Percentiles rank a stretch among this genome's conserved stretches.
Evolutionary conservation across 2,797 vertebrate species (phyloP).

Genomic region (Parauchenoglanis ngamensis): DNA sequence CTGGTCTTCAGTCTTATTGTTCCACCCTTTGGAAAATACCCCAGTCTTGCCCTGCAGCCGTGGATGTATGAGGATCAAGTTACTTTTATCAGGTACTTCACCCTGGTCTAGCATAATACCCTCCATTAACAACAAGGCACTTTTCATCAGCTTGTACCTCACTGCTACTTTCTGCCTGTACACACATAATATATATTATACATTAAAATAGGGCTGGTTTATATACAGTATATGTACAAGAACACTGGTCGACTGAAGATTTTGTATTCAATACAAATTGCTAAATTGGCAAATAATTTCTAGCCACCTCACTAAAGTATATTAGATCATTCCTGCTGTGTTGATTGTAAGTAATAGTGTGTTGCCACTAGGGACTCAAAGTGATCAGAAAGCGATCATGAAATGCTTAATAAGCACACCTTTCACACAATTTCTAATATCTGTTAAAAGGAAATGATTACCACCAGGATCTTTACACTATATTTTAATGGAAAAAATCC

Average conservation of each 20-base stretch:
- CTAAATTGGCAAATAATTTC: not conserved
- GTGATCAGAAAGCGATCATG: not conserved
- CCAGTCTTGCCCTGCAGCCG: slow-evolving; percentile 88
- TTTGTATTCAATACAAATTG: not conserved
- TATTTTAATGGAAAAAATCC: not conserved
- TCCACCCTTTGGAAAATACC: slow-evolving; percentile 97
- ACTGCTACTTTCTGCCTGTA: not conserved
- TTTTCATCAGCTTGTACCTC: not conserved
- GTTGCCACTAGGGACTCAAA: not conserved
- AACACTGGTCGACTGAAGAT: not conserved
- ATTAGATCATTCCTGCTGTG: not conserved
- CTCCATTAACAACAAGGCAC: not conserved
- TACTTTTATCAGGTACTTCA: slow-evolving; percentile 88
- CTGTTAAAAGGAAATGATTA: not conserved
- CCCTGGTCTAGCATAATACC: not conserved
- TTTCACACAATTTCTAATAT: not conserved
- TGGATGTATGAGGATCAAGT: slow-evolving; percentile 97
- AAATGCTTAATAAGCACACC: not conserved
- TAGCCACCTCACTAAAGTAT: not conserved
- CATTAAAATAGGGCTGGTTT: not conserved
- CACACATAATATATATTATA: not conserved
- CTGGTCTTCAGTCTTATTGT: slow-evolving; percentile 96
- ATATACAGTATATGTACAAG: not conserved
- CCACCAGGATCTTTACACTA: not conserved
- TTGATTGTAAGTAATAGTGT: not conserved